Percentiles rank a stretch among this genome's conserved stretches.
Evolutionary conservation across 2,113 vertebrate species (phyloP).

Genomic region (Acrocephalus arundinaceus): DNA sequence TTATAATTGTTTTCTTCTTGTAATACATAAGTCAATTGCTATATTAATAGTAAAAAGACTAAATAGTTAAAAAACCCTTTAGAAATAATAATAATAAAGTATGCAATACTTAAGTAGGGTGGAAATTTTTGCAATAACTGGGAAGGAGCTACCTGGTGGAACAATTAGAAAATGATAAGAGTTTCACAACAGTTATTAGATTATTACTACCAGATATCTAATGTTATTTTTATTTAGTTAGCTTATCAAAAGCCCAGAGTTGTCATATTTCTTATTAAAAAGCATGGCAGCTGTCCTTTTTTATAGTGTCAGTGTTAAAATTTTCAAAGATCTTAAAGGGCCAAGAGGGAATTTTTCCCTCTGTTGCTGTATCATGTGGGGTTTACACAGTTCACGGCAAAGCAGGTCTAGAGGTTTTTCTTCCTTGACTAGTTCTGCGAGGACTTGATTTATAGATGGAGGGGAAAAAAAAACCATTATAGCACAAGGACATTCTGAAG

Average conservation of each 20-base stretch:
- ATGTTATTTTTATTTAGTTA: background rate
- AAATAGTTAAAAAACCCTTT: background rate
- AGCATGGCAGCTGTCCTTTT: background rate
- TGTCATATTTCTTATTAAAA: background rate
- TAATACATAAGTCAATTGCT: background rate
- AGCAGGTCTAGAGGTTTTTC: background rate
- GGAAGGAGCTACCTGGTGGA: background rate
- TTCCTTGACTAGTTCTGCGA: background rate
- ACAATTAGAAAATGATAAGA: background rate
- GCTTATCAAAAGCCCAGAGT: background rate
- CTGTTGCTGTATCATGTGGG: background rate
- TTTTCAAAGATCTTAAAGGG: background rate
- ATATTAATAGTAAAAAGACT: background rate
- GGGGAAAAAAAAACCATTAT: background rate
- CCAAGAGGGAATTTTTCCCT: background rate
- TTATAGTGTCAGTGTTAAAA: background rate
- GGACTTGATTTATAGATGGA: background rate
- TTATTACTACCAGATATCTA: background rate
- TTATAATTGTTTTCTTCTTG: background rate
- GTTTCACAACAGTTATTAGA: background rate
- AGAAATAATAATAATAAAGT: background rate
- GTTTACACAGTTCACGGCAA: background rate
- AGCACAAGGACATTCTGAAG: background rate
- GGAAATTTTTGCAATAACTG: background rate
- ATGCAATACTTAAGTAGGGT: rapidly evolving